Evolutionary conservation across 2,888 invertebrate genomes (phyloP), one percentile per base, ranked within the genome.

Genomic region (Cataglyphis livida): DNA sequence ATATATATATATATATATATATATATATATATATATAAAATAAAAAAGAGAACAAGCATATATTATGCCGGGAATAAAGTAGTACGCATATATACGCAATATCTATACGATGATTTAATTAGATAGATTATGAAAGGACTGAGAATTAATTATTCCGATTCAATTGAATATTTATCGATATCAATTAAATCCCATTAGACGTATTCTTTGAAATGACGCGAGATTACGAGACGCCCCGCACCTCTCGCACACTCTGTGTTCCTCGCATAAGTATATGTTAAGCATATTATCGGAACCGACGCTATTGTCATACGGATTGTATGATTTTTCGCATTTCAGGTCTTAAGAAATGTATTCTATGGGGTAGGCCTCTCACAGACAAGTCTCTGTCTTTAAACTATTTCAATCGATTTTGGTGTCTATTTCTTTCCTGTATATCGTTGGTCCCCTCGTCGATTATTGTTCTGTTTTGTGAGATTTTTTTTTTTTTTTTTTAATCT

Each of bases 241-340:
- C 7, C 35, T 44, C 41, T 32, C 68, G 21, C 68, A 38, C 1
- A 18, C 4, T 35, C 38, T 21, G 6, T n/a, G 3, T 41, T 38
- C 54, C 32, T 48, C 25, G 51, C 51, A 68, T n/a, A 68, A 78
- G 7, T 38, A 25, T 35, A 44, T 41, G 44, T 62, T 66, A 78
- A 73, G 65, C 61, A 74, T 59, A 71, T 57, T 81, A 75, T n/a
- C n/a, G 51, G 82, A 83, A 74, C 59, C 82, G 78, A 83, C 71
- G 87, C 87, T 89, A 91, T 91, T 92, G 83, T 91, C 91, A 90
- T 15, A 51, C 90, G 89, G 92, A 93, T 91, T 93, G 91, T 90
- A 91, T 93, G 90, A 91, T 93, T 92, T 93, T 93, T 93, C 91
- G 92, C 84, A 93, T 93, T 93, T 89, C 93, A 93, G 93, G 93